These are phyloP conservation scores for Xiphydria camelus DNA, from an alignment of 2,888 invertebrate species.

Conservation along the genomic window DNA sequence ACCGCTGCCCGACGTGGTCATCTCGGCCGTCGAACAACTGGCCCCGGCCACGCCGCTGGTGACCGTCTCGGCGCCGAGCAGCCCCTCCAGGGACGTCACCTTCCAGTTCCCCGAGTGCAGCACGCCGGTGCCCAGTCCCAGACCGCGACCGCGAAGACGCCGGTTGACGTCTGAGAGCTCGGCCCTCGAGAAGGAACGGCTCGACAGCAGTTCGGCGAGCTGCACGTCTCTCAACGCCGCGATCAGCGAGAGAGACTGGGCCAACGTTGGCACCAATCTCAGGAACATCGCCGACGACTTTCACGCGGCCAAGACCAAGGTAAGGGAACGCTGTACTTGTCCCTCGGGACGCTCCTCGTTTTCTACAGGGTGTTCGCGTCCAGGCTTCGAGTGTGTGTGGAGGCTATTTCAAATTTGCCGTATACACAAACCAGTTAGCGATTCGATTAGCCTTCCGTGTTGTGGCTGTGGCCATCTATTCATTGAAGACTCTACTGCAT, in stretches of 20 bases:
- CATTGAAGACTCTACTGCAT: too few species aligned
- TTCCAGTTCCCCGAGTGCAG: conserved; percentile 55
- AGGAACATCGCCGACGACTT: conserved; percentile 56
- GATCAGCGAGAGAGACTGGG: conserved; percentile 50
- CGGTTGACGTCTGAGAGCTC: conserved; percentile 51
- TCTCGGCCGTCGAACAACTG: conserved; percentile 52
- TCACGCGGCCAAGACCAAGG: conserved; percentile 54
- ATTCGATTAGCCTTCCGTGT: too few species aligned
- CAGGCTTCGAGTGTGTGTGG: too few species aligned
- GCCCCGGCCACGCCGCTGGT: conserved; percentile 51
- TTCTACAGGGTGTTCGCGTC: too few species aligned
- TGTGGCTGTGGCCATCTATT: too few species aligned
- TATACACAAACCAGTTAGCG: too few species aligned
- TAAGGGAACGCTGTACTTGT: too few species aligned
- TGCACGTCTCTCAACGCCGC: conserved; percentile 40
- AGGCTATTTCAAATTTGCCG: too few species aligned
- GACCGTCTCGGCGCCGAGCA: conserved; percentile 55
- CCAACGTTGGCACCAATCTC: conserved; percentile 51
- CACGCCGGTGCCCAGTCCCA: conserved; percentile 50
- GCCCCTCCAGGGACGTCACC: conserved; percentile 53
- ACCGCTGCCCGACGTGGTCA: conserved; percentile 51
- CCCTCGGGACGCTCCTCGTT: too few species aligned
- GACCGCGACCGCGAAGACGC: conserved; percentile 54
- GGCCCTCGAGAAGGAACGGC: conserved; percentile 39
- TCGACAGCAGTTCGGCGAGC: conserved; percentile 24